These are phyloP conservation scores for Enteromius paludinosus DNA, from an alignment of 2,797 vertebrate genomes.

Conservation along the genomic window DNA sequence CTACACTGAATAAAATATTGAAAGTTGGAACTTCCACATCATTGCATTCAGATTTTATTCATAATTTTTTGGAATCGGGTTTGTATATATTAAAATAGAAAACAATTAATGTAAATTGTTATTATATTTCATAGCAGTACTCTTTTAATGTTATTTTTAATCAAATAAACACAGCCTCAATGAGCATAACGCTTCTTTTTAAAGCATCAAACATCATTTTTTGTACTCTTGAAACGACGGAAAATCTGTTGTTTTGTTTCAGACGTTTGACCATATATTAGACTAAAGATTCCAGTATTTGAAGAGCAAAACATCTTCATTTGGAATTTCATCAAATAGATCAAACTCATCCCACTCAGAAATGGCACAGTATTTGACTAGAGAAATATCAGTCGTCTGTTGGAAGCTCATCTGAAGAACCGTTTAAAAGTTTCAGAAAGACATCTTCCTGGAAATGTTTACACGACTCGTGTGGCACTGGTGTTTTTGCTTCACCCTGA, in stretches of 20 bases:
- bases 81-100: neutral
- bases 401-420: slow-evolving; percentile 20
- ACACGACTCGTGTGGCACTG: slow-evolving; percentile 46
- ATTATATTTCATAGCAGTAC: neutral
- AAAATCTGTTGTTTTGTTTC: neutral
- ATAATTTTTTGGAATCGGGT: too few relatives aligned
- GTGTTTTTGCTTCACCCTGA: slow-evolving; percentile 57
- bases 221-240: neutral
- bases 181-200: neutral
- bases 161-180: neutral
- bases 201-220: neutral
- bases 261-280: neutral
- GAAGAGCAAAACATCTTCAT: neutral
- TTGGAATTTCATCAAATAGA: neutral
- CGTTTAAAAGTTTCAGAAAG: neutral
- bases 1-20: too few relatives aligned
- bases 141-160: neutral
- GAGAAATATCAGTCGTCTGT: neutral
- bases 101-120: neutral
- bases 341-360: neutral
- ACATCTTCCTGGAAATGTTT: slow-evolving; percentile 46
- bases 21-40: neutral
- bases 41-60: too few relatives aligned
- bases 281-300: neutral
- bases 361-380: neutral